Conservation (phyloP, 2,888 invertebrate species). For the Drosophila cracens region DNA sequence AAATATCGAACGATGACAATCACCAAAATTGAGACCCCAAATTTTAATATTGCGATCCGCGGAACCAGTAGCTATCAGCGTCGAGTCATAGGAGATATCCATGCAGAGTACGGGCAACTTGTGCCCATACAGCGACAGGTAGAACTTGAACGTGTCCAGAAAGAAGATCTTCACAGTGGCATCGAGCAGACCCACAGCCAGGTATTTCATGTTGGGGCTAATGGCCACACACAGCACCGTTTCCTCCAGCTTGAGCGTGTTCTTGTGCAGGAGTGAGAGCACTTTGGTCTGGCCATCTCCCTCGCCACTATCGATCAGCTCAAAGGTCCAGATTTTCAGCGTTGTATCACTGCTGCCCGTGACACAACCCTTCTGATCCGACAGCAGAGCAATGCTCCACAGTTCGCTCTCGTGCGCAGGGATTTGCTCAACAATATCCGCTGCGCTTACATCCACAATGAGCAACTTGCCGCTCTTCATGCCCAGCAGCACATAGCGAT, state of each 20-base stretch:
- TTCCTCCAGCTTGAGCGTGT: conserved; percentile 95
- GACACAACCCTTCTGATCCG: conserved; percentile 93
- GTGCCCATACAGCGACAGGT: conserved; percentile 97
- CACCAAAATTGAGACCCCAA: conserved; percentile 99
- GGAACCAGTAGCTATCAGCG: conserved; percentile 96
- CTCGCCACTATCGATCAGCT: conserved; percentile 89
- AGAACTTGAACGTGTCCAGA: conserved; percentile 97
- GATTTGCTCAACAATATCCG: conserved; percentile 92
- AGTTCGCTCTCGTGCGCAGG: conserved; percentile 93
- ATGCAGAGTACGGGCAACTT: conserved; percentile 96
- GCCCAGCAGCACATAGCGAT: conserved; percentile 95
- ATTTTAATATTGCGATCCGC: conserved; percentile 98
- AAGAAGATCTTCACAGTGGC: conserved; percentile 98
- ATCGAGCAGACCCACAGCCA: conserved; percentile 96
- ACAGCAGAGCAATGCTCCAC: conserved; percentile 91
- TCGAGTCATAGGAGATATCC: conserved; percentile 96
- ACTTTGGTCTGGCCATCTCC: conserved; percentile 86
- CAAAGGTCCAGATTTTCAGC: conserved; percentile 97
- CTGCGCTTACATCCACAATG: conserved; percentile 93
- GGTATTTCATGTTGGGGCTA: conserved; percentile 93
- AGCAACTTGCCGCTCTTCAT: conserved; percentile 93
- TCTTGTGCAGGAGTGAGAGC: conserved; percentile 91
- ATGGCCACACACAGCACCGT: conserved; percentile 92
- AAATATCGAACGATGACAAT: conserved; percentile 97
- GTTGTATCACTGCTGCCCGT: conserved; percentile 95